Conservation (phyloP, 2,797 vertebrate genomes). For the Orientallactaga sibirica region DNA sequence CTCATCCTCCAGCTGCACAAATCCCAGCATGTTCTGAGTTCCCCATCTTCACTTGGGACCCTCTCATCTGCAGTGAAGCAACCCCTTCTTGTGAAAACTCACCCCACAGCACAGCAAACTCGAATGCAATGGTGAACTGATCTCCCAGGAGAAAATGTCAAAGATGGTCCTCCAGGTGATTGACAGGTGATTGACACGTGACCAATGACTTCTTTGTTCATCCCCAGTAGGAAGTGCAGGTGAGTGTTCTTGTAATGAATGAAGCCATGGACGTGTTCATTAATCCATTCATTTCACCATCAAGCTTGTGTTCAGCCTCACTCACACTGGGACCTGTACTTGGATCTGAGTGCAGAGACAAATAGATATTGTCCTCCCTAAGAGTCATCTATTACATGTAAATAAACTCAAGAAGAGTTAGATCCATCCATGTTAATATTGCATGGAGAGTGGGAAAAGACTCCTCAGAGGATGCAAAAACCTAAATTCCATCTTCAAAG, state of each 20-base stretch:
- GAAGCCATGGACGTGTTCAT: constrained; percentile 14
- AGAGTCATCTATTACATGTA: background rate
- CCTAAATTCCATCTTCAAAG: constrained; percentile 35
- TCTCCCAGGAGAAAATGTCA: background rate
- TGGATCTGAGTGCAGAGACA: background rate
- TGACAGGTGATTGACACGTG: constrained; percentile 37
- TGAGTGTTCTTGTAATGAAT: constrained; percentile 3
- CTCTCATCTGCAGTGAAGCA: constrained; percentile 19
- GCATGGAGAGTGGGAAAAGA: background rate
- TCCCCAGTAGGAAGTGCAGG: background rate
- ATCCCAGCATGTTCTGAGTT: background rate
- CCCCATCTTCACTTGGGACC: background rate
- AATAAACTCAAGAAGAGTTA: background rate
- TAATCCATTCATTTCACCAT: constrained; percentile 29
- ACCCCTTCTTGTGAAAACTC: constrained; percentile 35
- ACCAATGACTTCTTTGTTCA: constrained; percentile 16
- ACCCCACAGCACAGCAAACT: constrained; percentile 24
- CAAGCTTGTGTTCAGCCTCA: constrained; percentile 16
- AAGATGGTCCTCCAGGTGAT: too few relatives aligned
- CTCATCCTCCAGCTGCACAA: background rate
- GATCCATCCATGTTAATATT: constrained; percentile 27
- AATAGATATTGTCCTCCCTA: background rate
- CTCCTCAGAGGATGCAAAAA: background rate
- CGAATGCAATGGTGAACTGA: constrained; percentile 20
- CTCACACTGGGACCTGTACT: background rate